A percentile compares a stretch with the other conserved stretches of the same genome.
phyloP scores from a whole-genome alignment of 2,797 vertebrate genomes.

The Anabacerthia variegaticeps region DNA sequence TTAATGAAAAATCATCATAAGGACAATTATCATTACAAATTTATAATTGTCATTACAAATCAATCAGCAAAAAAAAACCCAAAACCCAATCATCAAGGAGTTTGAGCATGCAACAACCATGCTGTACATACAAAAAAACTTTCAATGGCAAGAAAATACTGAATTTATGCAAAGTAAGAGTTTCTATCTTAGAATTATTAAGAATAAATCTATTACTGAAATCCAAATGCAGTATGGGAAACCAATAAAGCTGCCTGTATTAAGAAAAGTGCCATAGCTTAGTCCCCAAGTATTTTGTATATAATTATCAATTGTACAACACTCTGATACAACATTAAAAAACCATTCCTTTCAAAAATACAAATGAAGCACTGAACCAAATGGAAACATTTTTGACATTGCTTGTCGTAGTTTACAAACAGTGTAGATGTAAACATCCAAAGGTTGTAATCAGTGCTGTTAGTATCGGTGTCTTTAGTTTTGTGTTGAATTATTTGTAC shows the following conservation, averaged over 20 bases:
- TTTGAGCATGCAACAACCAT: accelerated
- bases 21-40: neutral
- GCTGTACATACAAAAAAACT: neutral
- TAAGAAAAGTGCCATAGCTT: neutral
- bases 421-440: neutral
- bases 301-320: neutral
- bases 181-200: neutral
- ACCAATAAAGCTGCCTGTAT: neutral
- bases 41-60: neutral
- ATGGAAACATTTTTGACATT: neutral
- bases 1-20: neutral
- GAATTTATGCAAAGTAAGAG: neutral
- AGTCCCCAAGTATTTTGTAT: neutral
- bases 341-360: neutral
- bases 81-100: neutral
- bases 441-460: neutral
- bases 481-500: neutral
- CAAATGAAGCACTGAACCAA: neutral
- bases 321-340: neutral
- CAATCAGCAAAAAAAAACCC: neutral
- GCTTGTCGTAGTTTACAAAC: neutral
- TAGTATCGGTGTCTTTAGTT: neutral
- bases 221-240: neutral
- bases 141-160: neutral
- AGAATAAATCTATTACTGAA: neutral